These are phyloP conservation scores for Archegozetes longisetosus DNA, from an alignment of 1,140 invertebrate genomes.

Conservation along the genomic window DNA sequence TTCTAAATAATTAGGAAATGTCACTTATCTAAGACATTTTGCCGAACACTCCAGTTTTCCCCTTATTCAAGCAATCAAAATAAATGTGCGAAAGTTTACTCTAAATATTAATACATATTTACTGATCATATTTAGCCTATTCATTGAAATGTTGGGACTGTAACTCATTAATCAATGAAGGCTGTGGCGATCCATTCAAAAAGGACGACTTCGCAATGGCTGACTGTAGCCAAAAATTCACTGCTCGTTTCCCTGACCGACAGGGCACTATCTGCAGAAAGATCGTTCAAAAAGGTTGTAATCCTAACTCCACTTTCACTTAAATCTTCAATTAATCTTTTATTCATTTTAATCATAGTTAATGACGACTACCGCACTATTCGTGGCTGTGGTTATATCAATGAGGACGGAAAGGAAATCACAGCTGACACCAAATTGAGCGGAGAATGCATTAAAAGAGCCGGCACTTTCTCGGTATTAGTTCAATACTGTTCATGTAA, in stretches of 20 bases:
- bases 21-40: no score
- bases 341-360: constrained; percentile 13
- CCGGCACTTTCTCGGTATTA: constrained; percentile 22
- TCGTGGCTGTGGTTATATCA: constrained; percentile 20
- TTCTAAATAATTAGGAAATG: no score
- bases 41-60: no score
- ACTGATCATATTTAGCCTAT: not conserved
- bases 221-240: constrained; percentile 50
- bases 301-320: no score
- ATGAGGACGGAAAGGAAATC: not conserved
- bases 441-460: constrained; percentile 19
- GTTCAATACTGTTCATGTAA: constrained; percentile 22
- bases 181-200: constrained; percentile 68
- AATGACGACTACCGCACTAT: constrained; percentile 20
- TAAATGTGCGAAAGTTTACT: no score
- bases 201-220: constrained; percentile 57
- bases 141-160: constrained; percentile 54
- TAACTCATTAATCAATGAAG: constrained; percentile 64
- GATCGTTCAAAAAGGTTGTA: constrained; percentile 50
- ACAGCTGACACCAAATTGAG: not conserved
- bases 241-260: constrained; percentile 42
- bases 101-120: not conserved
- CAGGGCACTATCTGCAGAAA: constrained; percentile 51
- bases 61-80: no score
- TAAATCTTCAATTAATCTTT: no score